phyloP scores from a whole-genome alignment of 2,888 invertebrate species.

The Anarsia innoxiella region DNA sequence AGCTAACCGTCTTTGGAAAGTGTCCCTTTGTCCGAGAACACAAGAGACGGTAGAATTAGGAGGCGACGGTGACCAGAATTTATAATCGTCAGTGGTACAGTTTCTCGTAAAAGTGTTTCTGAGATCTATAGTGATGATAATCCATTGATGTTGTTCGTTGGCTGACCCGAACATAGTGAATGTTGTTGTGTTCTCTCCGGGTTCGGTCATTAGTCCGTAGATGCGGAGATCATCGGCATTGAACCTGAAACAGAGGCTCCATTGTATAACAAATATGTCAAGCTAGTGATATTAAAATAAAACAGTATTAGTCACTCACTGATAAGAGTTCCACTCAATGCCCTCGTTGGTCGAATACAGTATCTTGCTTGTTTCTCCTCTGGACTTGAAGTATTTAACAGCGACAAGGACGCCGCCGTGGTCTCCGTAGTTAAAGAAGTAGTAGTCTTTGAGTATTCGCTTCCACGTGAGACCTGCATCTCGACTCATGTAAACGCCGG shows the following conservation, averaged over 20 bases:
- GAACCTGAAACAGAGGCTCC: too few species aligned
- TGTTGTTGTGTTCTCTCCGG: constrained; percentile 93
- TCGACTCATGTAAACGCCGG: constrained; percentile 85
- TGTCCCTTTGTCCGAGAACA: constrained; percentile 84
- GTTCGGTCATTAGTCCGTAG: constrained; percentile 95
- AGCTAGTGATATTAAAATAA: neutral
- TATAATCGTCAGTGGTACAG: constrained; percentile 86
- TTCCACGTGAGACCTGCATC: constrained; percentile 91
- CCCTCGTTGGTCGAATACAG: constrained; percentile 92
- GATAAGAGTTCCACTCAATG: constrained; percentile 83
- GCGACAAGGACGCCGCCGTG: constrained; percentile 92
- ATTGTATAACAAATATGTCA: neutral
- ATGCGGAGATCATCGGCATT: constrained; percentile 83
- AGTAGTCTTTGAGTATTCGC: constrained; percentile 85
- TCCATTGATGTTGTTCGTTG: constrained; percentile 86
- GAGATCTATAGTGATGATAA: constrained; percentile 83
- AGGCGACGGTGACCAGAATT: constrained; percentile 88
- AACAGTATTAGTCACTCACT: constrained; percentile 42
- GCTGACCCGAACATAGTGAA: constrained; percentile 94
- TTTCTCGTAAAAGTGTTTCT: constrained; percentile 72
- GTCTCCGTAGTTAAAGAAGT: constrained; percentile 92
- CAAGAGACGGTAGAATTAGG: constrained; percentile 78
- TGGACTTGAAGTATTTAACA: constrained; percentile 85
- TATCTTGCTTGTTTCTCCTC: constrained; percentile 85
- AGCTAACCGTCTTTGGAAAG: constrained; percentile 83